phyloP scores from a whole-genome alignment of 2,113 vertebrate genomes.

The Hyperopisus bebe region DNA sequence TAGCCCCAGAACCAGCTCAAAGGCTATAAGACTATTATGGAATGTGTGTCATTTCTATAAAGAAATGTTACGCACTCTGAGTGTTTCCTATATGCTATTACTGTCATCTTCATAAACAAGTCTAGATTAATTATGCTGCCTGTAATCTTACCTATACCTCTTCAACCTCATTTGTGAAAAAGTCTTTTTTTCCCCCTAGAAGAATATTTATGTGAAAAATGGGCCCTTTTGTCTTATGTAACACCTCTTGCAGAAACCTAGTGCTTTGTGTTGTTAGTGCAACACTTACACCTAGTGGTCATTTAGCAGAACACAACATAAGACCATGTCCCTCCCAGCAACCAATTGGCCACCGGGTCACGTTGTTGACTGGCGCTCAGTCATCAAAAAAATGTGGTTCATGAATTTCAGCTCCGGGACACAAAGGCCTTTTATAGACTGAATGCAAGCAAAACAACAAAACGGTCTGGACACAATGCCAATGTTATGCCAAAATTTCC shows the following conservation, averaged over 20 bases:
- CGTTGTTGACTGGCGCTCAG: neutral
- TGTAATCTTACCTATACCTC: neutral
- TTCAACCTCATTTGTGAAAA: neutral
- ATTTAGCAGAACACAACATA: neutral
- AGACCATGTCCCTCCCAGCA: neutral
- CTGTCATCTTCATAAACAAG: neutral
- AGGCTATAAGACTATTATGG: neutral
- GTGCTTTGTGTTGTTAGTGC: neutral
- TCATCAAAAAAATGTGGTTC: neutral
- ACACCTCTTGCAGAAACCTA: neutral
- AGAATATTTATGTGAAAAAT: neutral
- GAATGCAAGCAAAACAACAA: neutral
- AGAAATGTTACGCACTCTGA: neutral
- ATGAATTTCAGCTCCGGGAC: neutral
- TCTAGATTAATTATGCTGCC: neutral
- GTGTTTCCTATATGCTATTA: neutral
- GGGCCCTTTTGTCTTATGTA: neutral
- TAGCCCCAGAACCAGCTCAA: neutral
- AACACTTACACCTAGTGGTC: constrained; percentile 12
- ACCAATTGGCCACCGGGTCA: neutral
- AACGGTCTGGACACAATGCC: neutral
- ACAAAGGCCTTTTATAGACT: neutral
- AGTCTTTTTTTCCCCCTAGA: neutral
- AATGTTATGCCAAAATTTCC: neutral
- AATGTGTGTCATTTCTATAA: neutral